These are phyloP conservation scores for Perognathus longimembris DNA, from an alignment of 2,113 vertebrate genomes.

Conservation along the genomic window DNA sequence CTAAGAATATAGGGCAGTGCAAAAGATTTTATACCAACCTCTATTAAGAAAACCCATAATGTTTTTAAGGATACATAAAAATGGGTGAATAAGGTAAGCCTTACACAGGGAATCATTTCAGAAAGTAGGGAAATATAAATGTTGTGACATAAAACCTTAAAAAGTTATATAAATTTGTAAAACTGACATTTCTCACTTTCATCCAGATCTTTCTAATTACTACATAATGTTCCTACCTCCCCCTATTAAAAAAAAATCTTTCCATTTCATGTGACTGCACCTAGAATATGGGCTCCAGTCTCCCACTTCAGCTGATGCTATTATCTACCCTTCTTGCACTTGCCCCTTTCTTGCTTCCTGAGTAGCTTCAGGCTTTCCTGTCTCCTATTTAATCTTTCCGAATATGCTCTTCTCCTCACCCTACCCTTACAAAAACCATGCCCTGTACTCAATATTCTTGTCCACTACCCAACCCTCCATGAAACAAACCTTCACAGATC, in stretches of 20 bases:
- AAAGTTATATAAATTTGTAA: conserved; percentile 67
- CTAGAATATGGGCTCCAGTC: neutral
- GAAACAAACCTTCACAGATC: neutral
- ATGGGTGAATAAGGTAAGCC: conserved; percentile 65
- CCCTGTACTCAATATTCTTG: neutral
- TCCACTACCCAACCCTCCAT: neutral
- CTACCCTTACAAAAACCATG: neutral
- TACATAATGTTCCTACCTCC: neutral
- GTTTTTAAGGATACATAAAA: conserved; percentile 72
- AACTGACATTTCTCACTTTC: conserved; percentile 65
- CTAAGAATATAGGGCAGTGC: conserved; percentile 1
- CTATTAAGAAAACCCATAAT: conserved; percentile 33
- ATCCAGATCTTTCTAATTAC: conserved; percentile 50
- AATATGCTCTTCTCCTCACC: neutral
- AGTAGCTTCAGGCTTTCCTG: neutral
- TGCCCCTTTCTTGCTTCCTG: neutral
- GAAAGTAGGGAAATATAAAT: conserved; percentile 71
- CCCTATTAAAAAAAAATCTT: neutral
- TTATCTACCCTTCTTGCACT: neutral
- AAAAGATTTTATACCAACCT: conserved; percentile 63
- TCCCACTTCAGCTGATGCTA: neutral
- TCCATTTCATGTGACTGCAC: neutral
- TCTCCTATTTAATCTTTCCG: conserved; percentile 41
- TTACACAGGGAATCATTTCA: conserved; percentile 69
- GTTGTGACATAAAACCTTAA: conserved; percentile 62